Evolutionary conservation across 2,888 invertebrate genomes (phyloP), one percentile per base, ranked within the genome.

Genomic region (Latrodectus hesperus): DNA sequence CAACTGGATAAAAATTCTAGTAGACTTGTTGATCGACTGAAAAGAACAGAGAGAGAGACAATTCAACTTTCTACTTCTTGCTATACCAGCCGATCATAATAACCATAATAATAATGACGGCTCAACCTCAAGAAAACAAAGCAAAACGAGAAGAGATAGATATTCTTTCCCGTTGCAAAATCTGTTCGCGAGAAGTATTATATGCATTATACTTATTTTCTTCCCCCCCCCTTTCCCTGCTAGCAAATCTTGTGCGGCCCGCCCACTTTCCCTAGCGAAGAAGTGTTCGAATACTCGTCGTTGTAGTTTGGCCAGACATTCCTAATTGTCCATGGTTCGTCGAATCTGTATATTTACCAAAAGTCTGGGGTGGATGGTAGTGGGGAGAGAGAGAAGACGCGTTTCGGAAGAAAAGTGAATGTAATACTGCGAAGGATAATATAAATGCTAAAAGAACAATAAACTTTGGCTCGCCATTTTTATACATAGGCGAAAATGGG

Each of bases 241-340:
- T 51, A 65, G 67, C 26, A 14, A 22, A 68, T 38, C 51, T 49
- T 11, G 22, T 53, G 51, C 10, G 74, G 26, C 70, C 64, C 81
- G 75, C 86, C 86, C 70, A 79, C 74, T 81, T 81, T 86, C 86
- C 75, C 81, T 72, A n/a, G 86, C 80, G 81, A 86, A 86, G 80
- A 86, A 86, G 80, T n/a, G 52, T 81, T 81, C 67, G 81, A 74
- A 75, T 72, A 53, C 70, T 81, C 60, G 26, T 51, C 71, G 64
- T 52, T 22, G 51, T 80, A 22, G 74, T 77, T 83, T 26, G 51
- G 52, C 38, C 84, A 86, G 86, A 81, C 86, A 76, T 86, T 80
- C 76, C 68, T 86, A 86, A 86, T 86, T 75, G 86, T 86, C 86
- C 81, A 86, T 52, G 86, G 65, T 81, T 86, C 71, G 76, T 51